Conservation (phyloP, 1,140 invertebrate genomes). For the Tetragnatha versicolor region DNA sequence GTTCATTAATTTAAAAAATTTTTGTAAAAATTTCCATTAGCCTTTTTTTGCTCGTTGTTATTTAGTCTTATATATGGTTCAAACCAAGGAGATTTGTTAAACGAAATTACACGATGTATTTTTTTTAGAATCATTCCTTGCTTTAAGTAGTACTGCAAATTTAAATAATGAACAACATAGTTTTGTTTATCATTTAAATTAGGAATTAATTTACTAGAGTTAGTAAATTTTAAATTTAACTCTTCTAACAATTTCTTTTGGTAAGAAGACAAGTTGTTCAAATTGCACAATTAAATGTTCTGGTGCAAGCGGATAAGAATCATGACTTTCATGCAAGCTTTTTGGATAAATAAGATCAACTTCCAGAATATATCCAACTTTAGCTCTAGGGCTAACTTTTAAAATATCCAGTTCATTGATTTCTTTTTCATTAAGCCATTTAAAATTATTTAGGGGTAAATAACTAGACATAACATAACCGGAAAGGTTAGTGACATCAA, state of each 20-base stretch:
- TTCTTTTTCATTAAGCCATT: neutral
- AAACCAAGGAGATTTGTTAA: neutral
- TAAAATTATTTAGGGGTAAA: neutral
- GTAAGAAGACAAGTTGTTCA: neutral
- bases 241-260: neutral
- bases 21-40: constrained; percentile 64
- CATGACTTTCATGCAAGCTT: neutral
- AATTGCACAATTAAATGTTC: neutral
- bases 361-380: neutral
- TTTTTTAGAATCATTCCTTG: neutral
- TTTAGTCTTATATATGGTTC: neutral
- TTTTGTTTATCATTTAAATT: neutral
- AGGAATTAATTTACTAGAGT: neutral
- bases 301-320: neutral
- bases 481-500: neutral
- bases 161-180: constrained; percentile 8
- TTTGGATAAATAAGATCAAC: neutral
- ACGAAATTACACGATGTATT: neutral
- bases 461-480: neutral
- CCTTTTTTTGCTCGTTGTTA: constrained; percentile 59
- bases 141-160: neutral
- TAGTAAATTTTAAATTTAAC: neutral
- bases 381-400: neutral
- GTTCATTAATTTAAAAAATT: constrained; percentile 66
- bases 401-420: neutral